phyloP scores from a whole-genome alignment of 2,113 vertebrate species.

The Dermatemys mawii region DNA sequence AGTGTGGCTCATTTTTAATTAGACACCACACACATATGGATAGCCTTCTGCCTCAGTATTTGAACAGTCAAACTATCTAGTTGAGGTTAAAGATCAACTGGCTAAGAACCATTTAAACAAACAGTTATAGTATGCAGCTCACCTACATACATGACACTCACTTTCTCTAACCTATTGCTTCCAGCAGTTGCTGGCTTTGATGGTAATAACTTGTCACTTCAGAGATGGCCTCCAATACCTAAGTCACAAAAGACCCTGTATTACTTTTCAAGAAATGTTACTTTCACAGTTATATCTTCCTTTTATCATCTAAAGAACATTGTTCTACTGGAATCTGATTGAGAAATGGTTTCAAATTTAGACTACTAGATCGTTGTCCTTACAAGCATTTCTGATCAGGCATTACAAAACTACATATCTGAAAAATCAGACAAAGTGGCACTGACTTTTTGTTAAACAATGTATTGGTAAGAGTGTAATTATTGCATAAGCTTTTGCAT shows the following conservation, averaged over 20 bases:
- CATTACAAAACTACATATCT: not conserved
- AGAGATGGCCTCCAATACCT: not conserved
- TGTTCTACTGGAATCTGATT: not conserved
- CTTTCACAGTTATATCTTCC: not conserved
- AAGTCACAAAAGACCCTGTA: not conserved
- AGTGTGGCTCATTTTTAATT: not conserved
- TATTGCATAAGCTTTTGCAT: rapidly evolving
- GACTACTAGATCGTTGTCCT: not conserved
- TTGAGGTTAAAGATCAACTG: not conserved
- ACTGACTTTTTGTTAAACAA: not conserved
- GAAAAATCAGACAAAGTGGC: not conserved
- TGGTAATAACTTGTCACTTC: not conserved
- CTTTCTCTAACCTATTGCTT: not conserved
- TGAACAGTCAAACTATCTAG: not conserved
- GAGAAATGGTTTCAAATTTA: not conserved
- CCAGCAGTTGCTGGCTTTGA: not conserved
- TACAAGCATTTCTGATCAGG: not conserved
- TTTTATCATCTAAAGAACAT: not conserved
- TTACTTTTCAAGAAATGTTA: not conserved
- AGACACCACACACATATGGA: not conserved
- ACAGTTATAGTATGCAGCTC: not conserved
- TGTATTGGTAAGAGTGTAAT: rapidly evolving
- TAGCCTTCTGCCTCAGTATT: rapidly evolving
- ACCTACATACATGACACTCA: not conserved
- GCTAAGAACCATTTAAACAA: not conserved